These are phyloP conservation scores for Ormyrus thymus DNA, from an alignment of 2,888 invertebrate genomes.

Conservation along the genomic window DNA sequence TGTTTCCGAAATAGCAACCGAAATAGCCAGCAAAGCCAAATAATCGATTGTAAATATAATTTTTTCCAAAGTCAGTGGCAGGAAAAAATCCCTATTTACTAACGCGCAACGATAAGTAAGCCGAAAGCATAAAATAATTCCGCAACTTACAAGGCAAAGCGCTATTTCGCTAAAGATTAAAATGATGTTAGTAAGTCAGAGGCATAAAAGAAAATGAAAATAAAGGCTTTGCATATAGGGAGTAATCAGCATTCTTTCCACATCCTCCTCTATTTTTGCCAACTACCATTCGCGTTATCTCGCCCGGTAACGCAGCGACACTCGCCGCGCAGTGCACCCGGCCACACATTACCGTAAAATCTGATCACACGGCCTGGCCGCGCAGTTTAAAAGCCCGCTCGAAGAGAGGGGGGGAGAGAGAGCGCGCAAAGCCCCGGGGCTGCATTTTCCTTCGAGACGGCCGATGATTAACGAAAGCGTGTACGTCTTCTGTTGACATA, in stretches of 20 bases:
- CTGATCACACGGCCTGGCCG: constrained; percentile 24
- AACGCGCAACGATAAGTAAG: too few relatives aligned
- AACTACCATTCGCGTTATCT: constrained; percentile 11
- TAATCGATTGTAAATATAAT: too few relatives aligned
- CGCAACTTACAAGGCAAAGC: background rate
- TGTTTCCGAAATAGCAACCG: too few relatives aligned
- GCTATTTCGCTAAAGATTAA: background rate
- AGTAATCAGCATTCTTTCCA: constrained; percentile 38
- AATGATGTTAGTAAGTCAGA: constrained; percentile 31
- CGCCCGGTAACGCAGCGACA: background rate
- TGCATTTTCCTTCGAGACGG: constrained; percentile 47
- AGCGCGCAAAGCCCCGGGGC: background rate
- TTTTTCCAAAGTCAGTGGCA: too few relatives aligned
- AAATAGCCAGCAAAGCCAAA: too few relatives aligned
- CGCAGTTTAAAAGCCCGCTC: too few relatives aligned
- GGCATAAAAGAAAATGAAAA: constrained; percentile 38
- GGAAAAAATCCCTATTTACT: too few relatives aligned
- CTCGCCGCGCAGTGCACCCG: background rate
- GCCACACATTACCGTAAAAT: constrained; percentile 45
- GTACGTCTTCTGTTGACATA: constrained; percentile 66
- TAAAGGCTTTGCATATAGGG: background rate
- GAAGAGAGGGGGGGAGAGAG: background rate
- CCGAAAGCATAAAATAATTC: too few relatives aligned
- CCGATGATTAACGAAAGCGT: constrained; percentile 58
- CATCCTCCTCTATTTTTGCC: constrained; percentile 35